phyloP scores from a whole-genome alignment of 2,797 vertebrate genomes.

The Xyrichtys novacula region DNA sequence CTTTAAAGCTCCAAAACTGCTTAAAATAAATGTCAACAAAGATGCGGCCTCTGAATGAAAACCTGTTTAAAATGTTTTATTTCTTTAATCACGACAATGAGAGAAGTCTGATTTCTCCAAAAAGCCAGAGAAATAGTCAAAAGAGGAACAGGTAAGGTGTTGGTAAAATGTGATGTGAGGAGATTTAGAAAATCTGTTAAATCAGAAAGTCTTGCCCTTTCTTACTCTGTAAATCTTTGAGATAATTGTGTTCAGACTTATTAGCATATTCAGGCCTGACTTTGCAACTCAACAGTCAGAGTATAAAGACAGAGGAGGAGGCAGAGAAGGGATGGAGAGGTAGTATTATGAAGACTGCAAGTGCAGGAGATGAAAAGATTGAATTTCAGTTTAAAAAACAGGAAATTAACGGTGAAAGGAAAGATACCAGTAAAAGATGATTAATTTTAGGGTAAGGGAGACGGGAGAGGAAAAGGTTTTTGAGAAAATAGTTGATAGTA shows the following conservation, averaged over 20 bases:
- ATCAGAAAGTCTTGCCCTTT: constrained; percentile 6
- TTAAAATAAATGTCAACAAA: neutral
- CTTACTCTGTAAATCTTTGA: constrained; percentile 13
- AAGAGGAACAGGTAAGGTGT: neutral
- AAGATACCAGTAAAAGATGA: constrained; percentile 13
- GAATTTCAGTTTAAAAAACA: constrained; percentile 2
- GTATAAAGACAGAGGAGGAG: constrained; percentile 23
- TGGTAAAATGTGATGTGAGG: neutral
- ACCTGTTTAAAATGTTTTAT: constrained; percentile 4
- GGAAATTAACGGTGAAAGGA: neutral
- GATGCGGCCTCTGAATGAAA: neutral
- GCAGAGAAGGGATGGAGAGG: neutral
- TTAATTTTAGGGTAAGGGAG: constrained; percentile 24
- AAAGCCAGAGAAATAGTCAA: neutral
- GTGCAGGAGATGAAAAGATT: constrained; percentile 17
- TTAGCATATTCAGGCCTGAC: constrained; percentile 28
- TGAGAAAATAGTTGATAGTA: neutral
- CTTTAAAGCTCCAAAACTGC: neutral
- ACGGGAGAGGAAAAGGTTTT: constrained; percentile 1
- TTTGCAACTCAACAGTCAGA: constrained; percentile 17
- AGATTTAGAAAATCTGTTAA: constrained; percentile 20
- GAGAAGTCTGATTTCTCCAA: constrained; percentile 5
- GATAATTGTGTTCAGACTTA: constrained; percentile 28
- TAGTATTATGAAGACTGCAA: neutral
- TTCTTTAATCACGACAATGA: constrained; percentile 15